These are phyloP conservation scores for Sipha maydis DNA, from an alignment of 2,888 invertebrate species.

Conservation along the genomic window DNA sequence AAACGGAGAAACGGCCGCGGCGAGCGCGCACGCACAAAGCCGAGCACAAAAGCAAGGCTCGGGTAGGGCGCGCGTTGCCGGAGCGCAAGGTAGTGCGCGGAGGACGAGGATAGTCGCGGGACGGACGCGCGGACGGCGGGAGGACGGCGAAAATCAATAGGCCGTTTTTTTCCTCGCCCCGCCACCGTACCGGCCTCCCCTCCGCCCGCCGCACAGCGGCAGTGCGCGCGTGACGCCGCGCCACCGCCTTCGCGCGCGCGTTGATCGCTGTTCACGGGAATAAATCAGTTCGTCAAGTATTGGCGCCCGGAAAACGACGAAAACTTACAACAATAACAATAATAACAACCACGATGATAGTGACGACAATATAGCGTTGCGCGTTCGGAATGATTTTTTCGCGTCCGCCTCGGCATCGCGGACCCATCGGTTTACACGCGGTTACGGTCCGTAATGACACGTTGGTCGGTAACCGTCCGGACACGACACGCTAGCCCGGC, in stretches of 20 bases:
- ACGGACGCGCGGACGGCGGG: neutral
- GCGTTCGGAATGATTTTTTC: too few species aligned
- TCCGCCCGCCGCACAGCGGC: neutral
- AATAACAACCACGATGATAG: too few species aligned
- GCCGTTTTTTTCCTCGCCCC: constrained; percentile 46
- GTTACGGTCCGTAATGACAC: too few species aligned
- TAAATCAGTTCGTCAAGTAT: constrained; percentile 28
- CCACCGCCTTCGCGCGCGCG: neutral
- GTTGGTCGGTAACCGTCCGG: too few species aligned
- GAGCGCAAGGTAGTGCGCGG: constrained; percentile 15
- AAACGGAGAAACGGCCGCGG: too few species aligned
- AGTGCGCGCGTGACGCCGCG: neutral
- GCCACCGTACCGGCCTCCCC: neutral
- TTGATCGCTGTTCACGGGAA: constrained; percentile 22
- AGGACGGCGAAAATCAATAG: constrained; percentile 56
- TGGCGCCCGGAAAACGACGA: constrained; percentile 38
- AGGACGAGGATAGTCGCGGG: neutral
- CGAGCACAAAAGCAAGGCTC: too few species aligned
- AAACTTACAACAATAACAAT: neutral
- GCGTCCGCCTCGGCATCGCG: neutral
- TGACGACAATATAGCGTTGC: too few species aligned
- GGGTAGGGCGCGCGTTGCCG: neutral
- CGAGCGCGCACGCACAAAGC: neutral
- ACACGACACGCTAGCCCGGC: too few species aligned
- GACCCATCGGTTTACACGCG: too few species aligned